Base-by-base conservation (phyloP, 1,140 invertebrate species). In the Tetramorium parvispinum region DNA sequence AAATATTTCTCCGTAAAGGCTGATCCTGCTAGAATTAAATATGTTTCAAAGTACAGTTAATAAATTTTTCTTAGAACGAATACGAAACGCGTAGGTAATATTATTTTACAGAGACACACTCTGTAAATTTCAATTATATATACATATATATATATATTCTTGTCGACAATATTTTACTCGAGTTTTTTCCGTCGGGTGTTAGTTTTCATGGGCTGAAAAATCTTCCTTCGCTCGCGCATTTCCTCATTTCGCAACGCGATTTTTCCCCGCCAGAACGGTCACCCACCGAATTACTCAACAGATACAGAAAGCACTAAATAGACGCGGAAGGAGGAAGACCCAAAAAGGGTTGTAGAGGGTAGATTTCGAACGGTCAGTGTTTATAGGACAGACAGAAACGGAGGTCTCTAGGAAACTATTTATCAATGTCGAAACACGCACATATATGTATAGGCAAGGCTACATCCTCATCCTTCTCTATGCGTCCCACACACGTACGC, bases 291-390 rank as follows among this genome's bases (percentile, higher is more conserved):
- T 83, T 83, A 59, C 68, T 73, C 68, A 83, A 73, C 18, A 53
- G 40, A 82, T 63, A 71, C 27, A 32, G 37, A 11, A 46, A 7
- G 24, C 18, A 51, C 85, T 82, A 88, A 88, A 88, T 61, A 49
- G 40, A 37, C 11, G 16, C 24, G 16, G 16, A 16, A 18, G 16
- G 1, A 6, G 3, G 13, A 11, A 21, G 11, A 21, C 3, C 46
- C 51, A 21, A 49, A 13, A 46, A 68, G 49, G 27, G 18, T 66
- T 18, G 61, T 10, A 55, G 18, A 70, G 77, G 81, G 49, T 78
- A 32, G 61, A 86, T 86, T 87, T 86, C 63, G 43, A 89, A 87
- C 71, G 89, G 88, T 87, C 88, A 90, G 66, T 85, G 66, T 86
- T 90, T 87, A 90, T 85, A 63, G 76, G 76, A 70, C 32, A 65